Conservation (phyloP, 2,888 invertebrate species). For the Pheosia tremula region DNA sequence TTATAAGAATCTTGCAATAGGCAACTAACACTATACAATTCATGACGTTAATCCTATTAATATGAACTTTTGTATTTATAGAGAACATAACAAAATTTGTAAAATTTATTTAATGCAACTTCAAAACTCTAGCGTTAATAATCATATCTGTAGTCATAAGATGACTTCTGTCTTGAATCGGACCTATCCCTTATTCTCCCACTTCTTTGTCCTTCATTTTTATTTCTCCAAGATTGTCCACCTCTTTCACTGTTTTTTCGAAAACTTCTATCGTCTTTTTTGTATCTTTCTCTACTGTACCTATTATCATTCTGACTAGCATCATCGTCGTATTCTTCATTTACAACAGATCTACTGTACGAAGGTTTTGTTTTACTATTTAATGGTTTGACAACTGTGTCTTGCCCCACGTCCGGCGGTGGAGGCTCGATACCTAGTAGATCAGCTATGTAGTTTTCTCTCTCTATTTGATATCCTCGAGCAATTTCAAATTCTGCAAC, state of each 20-base stretch:
- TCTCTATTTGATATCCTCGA: conserved; percentile 88
- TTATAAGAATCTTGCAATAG: too few species aligned
- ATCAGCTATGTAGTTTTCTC: conserved; percentile 81
- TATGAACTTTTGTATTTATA: too few species aligned
- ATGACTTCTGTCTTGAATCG: conserved; percentile 30
- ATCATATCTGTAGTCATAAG: conserved; percentile 56
- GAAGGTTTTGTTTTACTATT: conserved; percentile 12
- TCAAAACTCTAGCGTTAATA: conserved; percentile 38
- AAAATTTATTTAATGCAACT: background rate
- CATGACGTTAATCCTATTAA: too few species aligned
- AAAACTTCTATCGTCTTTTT: conserved; percentile 11
- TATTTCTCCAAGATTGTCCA: background rate
- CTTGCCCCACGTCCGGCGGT: conserved; percentile 49
- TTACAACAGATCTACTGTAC: conserved; percentile 31
- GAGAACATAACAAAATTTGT: background rate
- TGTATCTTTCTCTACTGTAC: conserved; percentile 9
- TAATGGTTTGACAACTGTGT: conserved; percentile 47
- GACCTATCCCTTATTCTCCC: conserved; percentile 2
- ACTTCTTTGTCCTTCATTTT: background rate
- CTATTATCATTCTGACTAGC: conserved; percentile 19
- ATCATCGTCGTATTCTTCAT: conserved; percentile 28
- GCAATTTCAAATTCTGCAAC: conserved; percentile 86
- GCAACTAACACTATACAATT: too few species aligned
- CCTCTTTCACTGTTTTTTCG: conserved; percentile 12
- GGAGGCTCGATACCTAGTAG: conserved; percentile 53